Base-by-base conservation (phyloP, 2,797 vertebrate genomes). In the Phrynocephalus vlangalii region DNA sequence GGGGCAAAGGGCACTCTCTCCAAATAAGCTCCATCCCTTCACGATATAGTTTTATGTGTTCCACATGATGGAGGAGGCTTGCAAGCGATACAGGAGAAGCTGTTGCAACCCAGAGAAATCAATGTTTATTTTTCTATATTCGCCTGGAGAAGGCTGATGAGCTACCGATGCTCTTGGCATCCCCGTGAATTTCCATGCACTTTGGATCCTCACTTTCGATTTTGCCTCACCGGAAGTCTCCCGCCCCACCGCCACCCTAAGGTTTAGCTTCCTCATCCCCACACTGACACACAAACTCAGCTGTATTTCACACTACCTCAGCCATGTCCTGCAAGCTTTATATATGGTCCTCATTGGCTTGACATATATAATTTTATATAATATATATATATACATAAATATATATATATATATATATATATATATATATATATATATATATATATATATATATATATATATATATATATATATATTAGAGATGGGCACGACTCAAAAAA, bases 281-380 rank as follows among this genome's bases (percentile, higher is more conserved):
- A 44, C 77, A 76, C 80, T 63, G 76, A 15, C 71, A 38, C 86
- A 82, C 86, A 86, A 90, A 90, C 91, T 86, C 87, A 76, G n/a
- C 81, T 26, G 70, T 56, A 22, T 75, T 44, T 91, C 85, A 13
- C 90, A 66, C 91, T 83, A 63, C 92, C 94, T 90, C 30, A 6
- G 67, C 86, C 56, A 1, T 75, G 86, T 91, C 92, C 93, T 84
- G 90, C 82, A n/a, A 91, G 82, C 87, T 81, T 50, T 5, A 30
- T 4, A 44, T 44, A 44, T 44, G 33, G 33, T 33, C 33, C 33
- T 33, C 33, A 33, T 33, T 2, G 33, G 33, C 33, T 33, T 33
- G 33, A 33, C 2, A 33, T 33, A 33, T 33, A 33, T 33, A 33
- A n/a, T n/a, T n/a, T n/a, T n/a, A n/a, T n/a, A n/a, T n/a, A n/a